Percentiles rank a stretch among this genome's conserved stretches.
These are phyloP conservation scores for Aplysia californica DNA, from an alignment of 1,140 invertebrate species.

Conservation along the genomic window DNA sequence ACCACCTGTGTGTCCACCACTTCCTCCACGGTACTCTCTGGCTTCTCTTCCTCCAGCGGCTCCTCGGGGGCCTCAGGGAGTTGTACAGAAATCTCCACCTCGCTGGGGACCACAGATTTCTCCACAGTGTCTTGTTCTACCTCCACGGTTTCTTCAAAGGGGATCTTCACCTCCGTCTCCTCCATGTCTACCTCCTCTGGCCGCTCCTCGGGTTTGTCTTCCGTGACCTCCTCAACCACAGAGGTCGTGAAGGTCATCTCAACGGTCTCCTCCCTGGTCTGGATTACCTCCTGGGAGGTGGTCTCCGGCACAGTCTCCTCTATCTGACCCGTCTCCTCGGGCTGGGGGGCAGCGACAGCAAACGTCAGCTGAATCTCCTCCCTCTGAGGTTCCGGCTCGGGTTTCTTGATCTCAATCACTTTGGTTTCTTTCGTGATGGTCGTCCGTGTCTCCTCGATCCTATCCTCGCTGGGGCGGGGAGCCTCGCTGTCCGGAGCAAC, in stretches of 20 bases:
- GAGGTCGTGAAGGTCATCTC: constrained; percentile 22
- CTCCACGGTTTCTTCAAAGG: constrained; percentile 35
- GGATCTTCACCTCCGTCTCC: constrained; percentile 31
- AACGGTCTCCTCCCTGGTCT: constrained; percentile 9
- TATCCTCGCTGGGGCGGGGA: constrained; percentile 48
- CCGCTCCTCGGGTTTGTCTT: constrained; percentile 30
- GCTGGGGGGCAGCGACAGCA: constrained; percentile 16
- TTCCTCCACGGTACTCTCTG: constrained; percentile 15
- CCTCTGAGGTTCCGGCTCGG: constrained; percentile 27
- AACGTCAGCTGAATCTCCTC: constrained; percentile 35
- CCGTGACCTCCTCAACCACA: constrained; percentile 28
- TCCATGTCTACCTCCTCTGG: constrained; percentile 30
- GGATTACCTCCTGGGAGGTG: constrained; percentile 18
- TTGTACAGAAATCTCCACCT: constrained; percentile 26
- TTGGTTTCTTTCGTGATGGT: constrained; percentile 42
- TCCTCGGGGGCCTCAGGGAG: constrained; percentile 24
- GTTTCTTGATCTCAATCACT: constrained; percentile 6
- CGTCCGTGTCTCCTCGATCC: constrained; percentile 48
- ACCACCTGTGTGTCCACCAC: constrained; percentile 22
- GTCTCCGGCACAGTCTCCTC: constrained; percentile 39
- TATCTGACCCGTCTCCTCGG: constrained; percentile 34
- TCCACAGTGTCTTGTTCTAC: constrained; percentile 31
- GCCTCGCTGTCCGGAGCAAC: constrained; percentile 32
- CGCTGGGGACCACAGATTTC: constrained; percentile 5
- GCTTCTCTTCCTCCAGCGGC: constrained; percentile 19